phyloP scores from a whole-genome alignment of 2,888 invertebrate species.

The Uloborus plumipes region DNA sequence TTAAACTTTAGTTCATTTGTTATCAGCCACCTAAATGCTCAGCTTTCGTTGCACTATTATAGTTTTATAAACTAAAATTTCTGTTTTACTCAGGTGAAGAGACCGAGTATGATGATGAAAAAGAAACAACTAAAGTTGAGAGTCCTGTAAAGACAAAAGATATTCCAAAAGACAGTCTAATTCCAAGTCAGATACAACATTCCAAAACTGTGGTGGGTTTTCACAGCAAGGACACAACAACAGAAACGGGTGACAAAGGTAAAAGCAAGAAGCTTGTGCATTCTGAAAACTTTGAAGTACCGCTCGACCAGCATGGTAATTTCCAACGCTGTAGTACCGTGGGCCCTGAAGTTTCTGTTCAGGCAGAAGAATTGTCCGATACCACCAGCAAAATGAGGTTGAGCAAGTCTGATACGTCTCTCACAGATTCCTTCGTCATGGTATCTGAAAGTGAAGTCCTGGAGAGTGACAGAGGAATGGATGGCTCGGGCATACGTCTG shows the following conservation, averaged over 20 bases:
- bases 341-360: slow-evolving; percentile 69
- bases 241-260: neutral
- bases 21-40: too few relatives aligned
- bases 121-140: slow-evolving; percentile 24
- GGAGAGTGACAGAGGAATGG: slow-evolving; percentile 69
- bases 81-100: slow-evolving; percentile 2
- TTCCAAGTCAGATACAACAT: slow-evolving; percentile 59
- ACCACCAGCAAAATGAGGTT: slow-evolving; percentile 75
- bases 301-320: slow-evolving; percentile 27
- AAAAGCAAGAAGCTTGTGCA: slow-evolving; percentile 39
- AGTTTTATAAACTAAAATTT: too few relatives aligned
- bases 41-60: too few relatives aligned
- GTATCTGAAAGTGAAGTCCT: slow-evolving; percentile 73
- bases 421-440: slow-evolving; percentile 90
- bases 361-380: slow-evolving; percentile 64
- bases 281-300: slow-evolving; percentile 43
- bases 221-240: slow-evolving; percentile 23
- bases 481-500: slow-evolving; percentile 64
- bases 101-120: slow-evolving; percentile 34
- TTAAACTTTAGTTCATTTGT: too few relatives aligned
- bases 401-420: slow-evolving; percentile 91
- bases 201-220: slow-evolving; percentile 62
- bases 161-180: slow-evolving; percentile 49
- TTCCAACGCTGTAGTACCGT: slow-evolving; percentile 68
- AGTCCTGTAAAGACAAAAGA: slow-evolving; percentile 25